Base-by-base conservation (phyloP, 2,797 vertebrate species). In the Lithobates pipiens region DNA sequence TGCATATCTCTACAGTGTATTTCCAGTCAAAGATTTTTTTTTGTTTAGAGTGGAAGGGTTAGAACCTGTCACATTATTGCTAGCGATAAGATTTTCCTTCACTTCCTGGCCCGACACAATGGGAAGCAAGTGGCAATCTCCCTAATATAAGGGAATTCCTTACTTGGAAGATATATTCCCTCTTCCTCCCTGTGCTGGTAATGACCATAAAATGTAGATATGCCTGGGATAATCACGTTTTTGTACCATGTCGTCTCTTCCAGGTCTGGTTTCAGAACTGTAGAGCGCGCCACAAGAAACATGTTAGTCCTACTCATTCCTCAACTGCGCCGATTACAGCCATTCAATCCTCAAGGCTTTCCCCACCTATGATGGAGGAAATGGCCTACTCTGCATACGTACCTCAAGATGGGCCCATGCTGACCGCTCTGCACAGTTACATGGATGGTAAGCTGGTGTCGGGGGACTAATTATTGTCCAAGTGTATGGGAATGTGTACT, bases 201-300 rank as follows among this genome's bases (percentile, higher is more conserved):
- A 54, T 21, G 1, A 6, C 18, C 8, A 21, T 21, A 9, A 61
- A 61, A 23, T 61, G 18, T 61, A 8, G 6, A 7, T 23, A 8
- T 61, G 21, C 18, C 7, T 61, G 7, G 21, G 5, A n/a, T 61
- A 61, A n/a, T 23, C 1, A 2, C 2, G 32, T 3, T 57, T 57
- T 21, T 57, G 9, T 77, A 0, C 10, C 16, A 8, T 27, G 15
- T 80, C 0, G 21, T n/a, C 5, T 69, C 9, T 63, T 10, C 42
- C 89, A 99, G 98, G 98, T 99, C 78, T 99, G 98, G 98, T 99
- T 99, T 94, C 98, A 99, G 91, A 99, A 99, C 86, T 99, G 98
- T 90, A 92, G 98, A 91, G 97, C 98, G 0, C 97, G 98, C 75
- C 98, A 99, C 87, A 99, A 99, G 96, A 99, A 99, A 89, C 97